Conservation (phyloP, 2,888 invertebrate genomes). For the Protonemura montana region DNA sequence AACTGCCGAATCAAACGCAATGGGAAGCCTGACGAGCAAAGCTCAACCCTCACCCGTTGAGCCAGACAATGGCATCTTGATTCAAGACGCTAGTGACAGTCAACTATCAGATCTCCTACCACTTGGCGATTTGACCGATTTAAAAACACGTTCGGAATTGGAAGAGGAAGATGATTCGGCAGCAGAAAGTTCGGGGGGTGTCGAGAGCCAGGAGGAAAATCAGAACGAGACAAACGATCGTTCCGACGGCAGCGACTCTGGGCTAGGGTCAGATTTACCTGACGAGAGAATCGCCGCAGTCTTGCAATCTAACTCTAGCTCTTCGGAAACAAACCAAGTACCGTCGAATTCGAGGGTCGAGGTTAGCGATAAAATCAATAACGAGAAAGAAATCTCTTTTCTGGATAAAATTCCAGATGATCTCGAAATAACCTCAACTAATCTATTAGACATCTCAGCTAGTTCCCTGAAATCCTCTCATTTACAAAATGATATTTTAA, state of each 20-base stretch:
- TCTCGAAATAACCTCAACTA: conserved; percentile 52
- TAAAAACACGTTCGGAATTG: conserved; percentile 7
- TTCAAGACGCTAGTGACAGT: neutral
- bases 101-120: neutral
- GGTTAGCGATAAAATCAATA: conserved; percentile 54
- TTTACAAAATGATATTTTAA: neutral
- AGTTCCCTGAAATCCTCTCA: conserved; percentile 16
- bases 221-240: conserved; percentile 56
- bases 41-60: neutral
- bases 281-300: conserved; percentile 60
- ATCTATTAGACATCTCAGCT: conserved; percentile 35
- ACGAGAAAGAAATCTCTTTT: conserved; percentile 63
- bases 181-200: conserved; percentile 44
- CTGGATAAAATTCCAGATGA: conserved; percentile 61
- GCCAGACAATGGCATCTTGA: neutral
- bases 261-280: conserved; percentile 77
- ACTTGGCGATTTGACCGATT: neutral
- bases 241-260: conserved; percentile 86
- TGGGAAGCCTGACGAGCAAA: conserved; percentile 14
- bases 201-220: conserved; percentile 46
- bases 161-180: conserved; percentile 39
- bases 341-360: too few relatives aligned
- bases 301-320: neutral
- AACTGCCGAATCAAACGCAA: neutral
- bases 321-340: neutral